Conservation (phyloP, 2,797 vertebrate species). For the Cyprinodon diabolis region DNA sequence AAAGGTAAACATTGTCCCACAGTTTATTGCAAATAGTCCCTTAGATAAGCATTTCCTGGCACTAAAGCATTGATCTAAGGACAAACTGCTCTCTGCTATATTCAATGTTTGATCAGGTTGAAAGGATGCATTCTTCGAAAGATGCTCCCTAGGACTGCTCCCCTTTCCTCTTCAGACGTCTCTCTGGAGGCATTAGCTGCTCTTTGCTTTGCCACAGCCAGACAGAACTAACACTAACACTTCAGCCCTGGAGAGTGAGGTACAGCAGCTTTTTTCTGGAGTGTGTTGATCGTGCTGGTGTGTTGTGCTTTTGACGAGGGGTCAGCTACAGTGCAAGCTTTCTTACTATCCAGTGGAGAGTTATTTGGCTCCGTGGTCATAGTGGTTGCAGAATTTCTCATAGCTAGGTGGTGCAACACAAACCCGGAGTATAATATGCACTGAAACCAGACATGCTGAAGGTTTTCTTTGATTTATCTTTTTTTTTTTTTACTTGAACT, state of each 20-base stretch:
- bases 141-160: not conserved
- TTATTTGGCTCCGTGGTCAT: slow-evolving; percentile 31
- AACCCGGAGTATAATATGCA: slow-evolving; percentile 27
- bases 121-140: slow-evolving; percentile 1
- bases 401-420: slow-evolving; percentile 18
- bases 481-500: slow-evolving; percentile 14
- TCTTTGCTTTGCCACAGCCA: slow-evolving; percentile 46
- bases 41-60: slow-evolving; percentile 1
- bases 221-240: slow-evolving; percentile 56
- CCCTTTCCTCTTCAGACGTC: slow-evolving; percentile 29
- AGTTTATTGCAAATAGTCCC: slow-evolving; percentile 15
- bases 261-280: slow-evolving; percentile 53
- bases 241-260: slow-evolving; percentile 55
- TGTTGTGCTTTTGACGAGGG: slow-evolving; percentile 40
- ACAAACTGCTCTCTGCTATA: slow-evolving; percentile 23
- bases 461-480: slow-evolving; percentile 25
- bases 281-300: slow-evolving; percentile 45
- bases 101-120: slow-evolving; percentile 23
- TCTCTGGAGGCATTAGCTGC: slow-evolving; percentile 53
- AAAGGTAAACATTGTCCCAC: slow-evolving; percentile 19
- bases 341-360: slow-evolving; percentile 40
- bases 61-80: slow-evolving; percentile 26
- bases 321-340: slow-evolving; percentile 53
- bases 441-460: slow-evolving; percentile 17
- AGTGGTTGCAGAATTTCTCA: slow-evolving; percentile 9